Evolutionary conservation across 1,140 invertebrate species (phyloP).

Genomic region (Hyposmocoma kahamanoa): DNA sequence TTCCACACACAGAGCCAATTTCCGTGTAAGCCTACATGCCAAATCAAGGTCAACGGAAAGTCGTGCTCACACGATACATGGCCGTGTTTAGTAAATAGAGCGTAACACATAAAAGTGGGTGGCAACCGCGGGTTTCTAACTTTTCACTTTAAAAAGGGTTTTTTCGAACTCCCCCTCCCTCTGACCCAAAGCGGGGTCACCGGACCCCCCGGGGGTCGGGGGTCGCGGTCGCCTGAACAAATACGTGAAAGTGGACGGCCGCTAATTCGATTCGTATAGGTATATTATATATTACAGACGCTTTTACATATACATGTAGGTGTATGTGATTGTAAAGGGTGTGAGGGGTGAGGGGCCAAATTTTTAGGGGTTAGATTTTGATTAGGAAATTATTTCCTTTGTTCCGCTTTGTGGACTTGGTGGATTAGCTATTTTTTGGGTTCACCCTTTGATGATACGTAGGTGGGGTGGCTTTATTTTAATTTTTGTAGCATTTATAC

Average conservation of each 20-base stretch:
- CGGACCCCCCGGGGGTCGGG: not conserved
- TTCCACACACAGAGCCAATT: too few species aligned
- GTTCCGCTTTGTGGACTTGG: too few species aligned
- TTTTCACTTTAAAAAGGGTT: slow-evolving; percentile 51
- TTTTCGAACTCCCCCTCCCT: slow-evolving; percentile 25
- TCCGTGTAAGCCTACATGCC: too few species aligned
- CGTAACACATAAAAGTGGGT: slow-evolving; percentile 3
- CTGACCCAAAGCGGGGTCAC: too few species aligned
- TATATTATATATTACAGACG: slow-evolving; percentile 5
- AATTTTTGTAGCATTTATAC: too few species aligned
- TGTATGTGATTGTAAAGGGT: slow-evolving; percentile 8
- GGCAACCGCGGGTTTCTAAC: slow-evolving; percentile 27
- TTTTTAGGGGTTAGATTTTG: too few species aligned
- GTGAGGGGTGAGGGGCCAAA: slow-evolving; percentile 11
- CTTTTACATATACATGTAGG: not conserved
- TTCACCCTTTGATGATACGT: too few species aligned
- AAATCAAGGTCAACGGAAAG: too few species aligned
- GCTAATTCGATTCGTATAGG: slow-evolving; percentile 43
- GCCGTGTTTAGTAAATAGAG: slow-evolving; percentile 5
- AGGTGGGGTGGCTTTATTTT: too few species aligned
- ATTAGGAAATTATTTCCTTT: too few species aligned
- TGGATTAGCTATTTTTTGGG: too few species aligned
- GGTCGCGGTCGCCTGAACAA: slow-evolving; percentile 35
- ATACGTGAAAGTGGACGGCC: slow-evolving; percentile 38
- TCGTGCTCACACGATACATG: too few species aligned